Conservation (phyloP, 2,888 invertebrate species). For the Euzophera pinguis region DNA sequence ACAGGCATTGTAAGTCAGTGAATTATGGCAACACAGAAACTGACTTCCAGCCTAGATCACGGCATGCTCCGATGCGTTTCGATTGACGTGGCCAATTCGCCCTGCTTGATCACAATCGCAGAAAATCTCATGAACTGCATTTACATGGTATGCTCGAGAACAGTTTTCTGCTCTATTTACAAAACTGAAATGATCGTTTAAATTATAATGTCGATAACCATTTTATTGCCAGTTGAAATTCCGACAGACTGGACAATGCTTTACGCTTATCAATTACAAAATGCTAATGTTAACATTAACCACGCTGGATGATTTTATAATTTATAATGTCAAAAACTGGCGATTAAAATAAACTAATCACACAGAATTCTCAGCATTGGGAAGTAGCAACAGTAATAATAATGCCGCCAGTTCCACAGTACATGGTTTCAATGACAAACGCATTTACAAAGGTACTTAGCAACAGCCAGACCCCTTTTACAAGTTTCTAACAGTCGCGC, state of each 20-base stretch:
- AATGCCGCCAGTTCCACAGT: constrained; percentile 59
- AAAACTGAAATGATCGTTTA: constrained; percentile 59
- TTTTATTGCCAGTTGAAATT: constrained; percentile 48
- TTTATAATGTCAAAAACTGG: constrained; percentile 36
- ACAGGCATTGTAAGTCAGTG: no score
- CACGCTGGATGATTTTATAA: constrained; percentile 35
- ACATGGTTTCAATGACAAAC: constrained; percentile 61
- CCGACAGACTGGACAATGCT: constrained; percentile 40
- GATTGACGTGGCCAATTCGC: constrained; percentile 41
- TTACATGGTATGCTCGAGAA: constrained; percentile 48
- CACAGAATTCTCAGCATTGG: constrained; percentile 61
- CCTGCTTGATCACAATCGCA: constrained; percentile 54
- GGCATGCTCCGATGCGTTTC: constrained; percentile 52
- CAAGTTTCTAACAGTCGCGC: constrained; percentile 68
- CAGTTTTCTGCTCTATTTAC: constrained; percentile 69
- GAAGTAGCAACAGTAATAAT: constrained; percentile 59
- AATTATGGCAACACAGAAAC: constrained; percentile 44
- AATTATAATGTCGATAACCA: constrained; percentile 62
- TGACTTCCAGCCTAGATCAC: constrained; percentile 50
- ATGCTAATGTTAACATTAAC: constrained; percentile 44
- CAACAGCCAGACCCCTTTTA: constrained; percentile 73
- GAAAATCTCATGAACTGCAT: constrained; percentile 57
- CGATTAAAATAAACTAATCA: constrained; percentile 54
- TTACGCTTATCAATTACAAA: constrained; percentile 44
- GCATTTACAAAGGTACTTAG: constrained; percentile 56